Base-by-base conservation (phyloP, 2,888 invertebrate species). In the Lissocephala sabroskyi region DNA sequence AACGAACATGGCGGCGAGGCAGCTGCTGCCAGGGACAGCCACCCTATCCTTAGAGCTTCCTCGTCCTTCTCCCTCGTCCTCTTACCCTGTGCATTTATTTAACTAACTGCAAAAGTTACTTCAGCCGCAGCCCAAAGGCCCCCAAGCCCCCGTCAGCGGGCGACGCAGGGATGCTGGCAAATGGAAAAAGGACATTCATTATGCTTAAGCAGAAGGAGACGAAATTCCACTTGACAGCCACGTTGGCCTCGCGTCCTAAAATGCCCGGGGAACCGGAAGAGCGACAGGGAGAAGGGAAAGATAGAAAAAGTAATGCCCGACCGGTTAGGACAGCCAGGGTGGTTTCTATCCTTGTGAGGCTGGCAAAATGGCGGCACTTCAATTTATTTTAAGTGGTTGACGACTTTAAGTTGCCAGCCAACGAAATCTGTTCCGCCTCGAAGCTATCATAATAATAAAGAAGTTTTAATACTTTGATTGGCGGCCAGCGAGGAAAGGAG, bases 161-260 rank as follows among this genome's bases (percentile, higher is more conserved):
- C 41, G 18, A 17, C 39, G n/a, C 26, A 13, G 1, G 23, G 23
- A 10, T n/a, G 2, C 14, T 39, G 40, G 40, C 40, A 40, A 66
- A 70, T 66, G 63, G 59, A 57, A 61, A 63, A 61, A 66, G 70
- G 63, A 64, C 80, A 79, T 80, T 80, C 74, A 79, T 79, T 79
- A 76, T 76, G 74, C 79, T 81, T 79, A 79, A 81, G 79, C 71
- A 80, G 61, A 68, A 81, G 75, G 68, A 68, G 63, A 76, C 65
- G 79, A 71, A 70, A 78, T 79, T 80, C 76, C 75, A 74, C 79
- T 75, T 77, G 57, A 65, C 75, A 73, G 64, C 51, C 54, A 36
- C 23, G 23, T 7, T 23, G 23, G 23, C 23, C 3, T 5, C 23
- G 23, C 23, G 23, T 7, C 23, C 23, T 23, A 23, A 23, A 23